Percentiles rank a stretch among this genome's conserved stretches.
Evolutionary conservation across 2,797 vertebrate species (phyloP).

Genomic region (Orestias chungarensis): DNA sequence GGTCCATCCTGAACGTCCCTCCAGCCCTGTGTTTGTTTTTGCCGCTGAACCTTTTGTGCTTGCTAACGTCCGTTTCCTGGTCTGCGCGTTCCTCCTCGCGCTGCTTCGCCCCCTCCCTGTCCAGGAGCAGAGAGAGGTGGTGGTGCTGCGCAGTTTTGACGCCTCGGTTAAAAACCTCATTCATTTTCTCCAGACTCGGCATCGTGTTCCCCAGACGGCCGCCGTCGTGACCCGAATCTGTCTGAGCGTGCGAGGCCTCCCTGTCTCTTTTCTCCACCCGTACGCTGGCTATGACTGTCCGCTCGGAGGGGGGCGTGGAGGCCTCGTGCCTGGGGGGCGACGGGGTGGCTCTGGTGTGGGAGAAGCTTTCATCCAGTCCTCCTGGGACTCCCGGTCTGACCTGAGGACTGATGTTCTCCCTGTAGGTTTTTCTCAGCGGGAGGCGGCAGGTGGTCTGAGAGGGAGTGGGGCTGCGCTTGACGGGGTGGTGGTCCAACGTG

Average conservation of each 20-base stretch:
- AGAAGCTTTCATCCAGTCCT: slow-evolving; percentile 69
- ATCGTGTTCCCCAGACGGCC: slow-evolving; percentile 53
- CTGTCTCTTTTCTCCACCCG: slow-evolving; percentile 80
- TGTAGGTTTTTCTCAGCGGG: slow-evolving; percentile 90
- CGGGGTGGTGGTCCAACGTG: slow-evolving; percentile 81
- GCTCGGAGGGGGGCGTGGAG: slow-evolving; percentile 67
- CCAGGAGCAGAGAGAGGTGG: slow-evolving; percentile 62
- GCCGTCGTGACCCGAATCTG: slow-evolving; percentile 53
- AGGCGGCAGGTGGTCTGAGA: slow-evolving; percentile 84
- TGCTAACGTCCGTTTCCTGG: slow-evolving; percentile 59
- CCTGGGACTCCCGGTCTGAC: slow-evolving; percentile 74
- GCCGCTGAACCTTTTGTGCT: slow-evolving; percentile 68
- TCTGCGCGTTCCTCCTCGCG: slow-evolving; percentile 50
- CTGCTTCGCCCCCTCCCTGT: slow-evolving; percentile 59
- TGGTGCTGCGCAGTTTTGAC: slow-evolving; percentile 82
- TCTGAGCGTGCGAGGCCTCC: slow-evolving; percentile 52
- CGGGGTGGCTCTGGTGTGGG: slow-evolving; percentile 59
- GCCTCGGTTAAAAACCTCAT: slow-evolving; percentile 85
- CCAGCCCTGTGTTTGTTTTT: slow-evolving; percentile 76
- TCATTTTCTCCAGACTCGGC: slow-evolving; percentile 83
- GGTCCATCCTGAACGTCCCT: slow-evolving; percentile 79
- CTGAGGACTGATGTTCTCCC: slow-evolving; percentile 87
- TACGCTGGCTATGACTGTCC: slow-evolving; percentile 84
- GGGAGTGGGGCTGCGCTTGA: slow-evolving; percentile 69
- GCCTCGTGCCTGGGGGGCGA: slow-evolving; percentile 64